Conservation (phyloP, 2,797 vertebrate genomes). For the Sarcophilus harrisii region DNA sequence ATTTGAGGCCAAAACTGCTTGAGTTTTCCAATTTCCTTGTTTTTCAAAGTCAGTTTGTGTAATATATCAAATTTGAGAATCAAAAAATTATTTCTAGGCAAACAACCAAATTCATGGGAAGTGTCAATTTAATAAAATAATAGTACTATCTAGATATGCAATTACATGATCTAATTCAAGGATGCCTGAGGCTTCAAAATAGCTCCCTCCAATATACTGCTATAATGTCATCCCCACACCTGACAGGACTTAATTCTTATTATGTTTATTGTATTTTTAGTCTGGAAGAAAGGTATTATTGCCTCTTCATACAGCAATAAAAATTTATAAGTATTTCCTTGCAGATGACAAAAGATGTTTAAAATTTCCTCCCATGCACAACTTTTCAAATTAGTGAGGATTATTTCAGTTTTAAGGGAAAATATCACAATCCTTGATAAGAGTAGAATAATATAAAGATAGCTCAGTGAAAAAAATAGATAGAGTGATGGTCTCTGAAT, state of each 20-base stretch:
- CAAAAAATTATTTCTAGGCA: neutral
- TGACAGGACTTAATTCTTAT: neutral
- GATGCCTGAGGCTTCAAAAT: neutral
- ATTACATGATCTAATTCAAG: neutral
- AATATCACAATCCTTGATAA: neutral
- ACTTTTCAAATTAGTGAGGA: neutral
- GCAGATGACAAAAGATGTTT: neutral
- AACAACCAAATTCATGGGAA: neutral
- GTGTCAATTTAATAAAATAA: neutral
- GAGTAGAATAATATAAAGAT: neutral
- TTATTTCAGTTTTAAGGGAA: neutral
- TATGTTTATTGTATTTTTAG: neutral
- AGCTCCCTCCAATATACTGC: neutral
- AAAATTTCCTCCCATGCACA: neutral
- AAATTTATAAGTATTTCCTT: neutral
- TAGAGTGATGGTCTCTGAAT: too few relatives aligned
- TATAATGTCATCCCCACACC: neutral
- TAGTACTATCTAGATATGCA: neutral
- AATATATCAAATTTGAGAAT: neutral
- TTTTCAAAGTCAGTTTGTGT: neutral
- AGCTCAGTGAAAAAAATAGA: neutral
- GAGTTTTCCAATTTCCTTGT: neutral
- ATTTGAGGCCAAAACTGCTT: neutral
- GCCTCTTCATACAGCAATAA: neutral
- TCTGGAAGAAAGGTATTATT: neutral